Percentiles rank a stretch among this genome's conserved stretches.
These are phyloP conservation scores for Gallinago undulata DNA, from an alignment of 2,113 vertebrate species.

Conservation along the genomic window DNA sequence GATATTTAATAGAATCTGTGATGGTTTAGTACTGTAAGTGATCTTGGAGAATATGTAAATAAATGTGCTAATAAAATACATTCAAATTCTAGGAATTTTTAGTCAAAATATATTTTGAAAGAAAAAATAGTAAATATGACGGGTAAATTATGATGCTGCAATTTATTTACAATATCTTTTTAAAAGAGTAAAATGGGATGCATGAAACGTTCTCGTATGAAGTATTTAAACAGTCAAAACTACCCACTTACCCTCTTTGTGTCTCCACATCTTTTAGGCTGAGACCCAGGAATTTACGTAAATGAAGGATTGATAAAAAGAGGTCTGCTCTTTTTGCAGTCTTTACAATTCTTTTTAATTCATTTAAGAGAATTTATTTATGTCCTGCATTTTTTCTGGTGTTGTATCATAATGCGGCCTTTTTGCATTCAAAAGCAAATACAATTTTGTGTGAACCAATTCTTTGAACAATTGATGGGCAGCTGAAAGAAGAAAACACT, in stretches of 20 bases:
- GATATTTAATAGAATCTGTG: neutral
- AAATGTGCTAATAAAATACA: neutral
- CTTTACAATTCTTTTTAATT: neutral
- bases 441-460: neutral
- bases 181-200: fast-evolving
- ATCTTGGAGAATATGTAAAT: neutral
- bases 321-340: neutral
- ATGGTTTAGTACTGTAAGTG: neutral
- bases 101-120: neutral
- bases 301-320: neutral
- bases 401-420: fast-evolving
- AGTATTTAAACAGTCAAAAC: neutral
- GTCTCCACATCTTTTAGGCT: neutral
- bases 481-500: neutral
- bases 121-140: neutral
- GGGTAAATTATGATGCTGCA: neutral
- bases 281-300: neutral
- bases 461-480: neutral
- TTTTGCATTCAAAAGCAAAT: neutral
- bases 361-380: neutral
- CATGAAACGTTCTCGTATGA: neutral
- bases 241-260: neutral
- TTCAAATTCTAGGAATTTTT: neutral
- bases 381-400: neutral
- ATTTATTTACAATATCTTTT: neutral